Evolutionary conservation across 2,888 invertebrate genomes (phyloP).

Genomic region (Caenorhabditis virilis): DNA sequence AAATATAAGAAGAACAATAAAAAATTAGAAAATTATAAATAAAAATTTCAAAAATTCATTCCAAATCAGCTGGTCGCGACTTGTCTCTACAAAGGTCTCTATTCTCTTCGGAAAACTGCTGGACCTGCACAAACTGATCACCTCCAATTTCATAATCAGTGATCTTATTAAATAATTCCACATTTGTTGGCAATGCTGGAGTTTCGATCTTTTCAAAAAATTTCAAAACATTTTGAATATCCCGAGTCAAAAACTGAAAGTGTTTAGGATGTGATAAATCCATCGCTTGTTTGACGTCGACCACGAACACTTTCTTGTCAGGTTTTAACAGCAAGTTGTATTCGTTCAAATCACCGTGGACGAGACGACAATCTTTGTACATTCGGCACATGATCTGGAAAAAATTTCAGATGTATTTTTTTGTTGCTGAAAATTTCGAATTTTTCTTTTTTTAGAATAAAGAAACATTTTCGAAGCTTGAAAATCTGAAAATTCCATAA

Average conservation of each 20-base stretch:
- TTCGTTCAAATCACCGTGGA: slow-evolving; percentile 76
- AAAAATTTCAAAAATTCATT: too few relatives aligned
- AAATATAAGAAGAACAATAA: too few relatives aligned
- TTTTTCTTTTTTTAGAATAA: not conserved
- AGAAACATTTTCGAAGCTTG: not conserved
- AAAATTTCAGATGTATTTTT: not conserved
- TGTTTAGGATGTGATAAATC: slow-evolving; percentile 74
- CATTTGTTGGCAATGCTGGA: slow-evolving; percentile 73
- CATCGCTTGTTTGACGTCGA: slow-evolving; percentile 76
- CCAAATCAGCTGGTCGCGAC: slow-evolving; percentile 58
- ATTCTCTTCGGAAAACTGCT: slow-evolving; percentile 62
- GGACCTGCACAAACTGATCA: slow-evolving; percentile 80
- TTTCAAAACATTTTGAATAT: slow-evolving; percentile 70
- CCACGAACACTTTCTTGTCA: slow-evolving; percentile 69
- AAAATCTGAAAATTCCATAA: too few relatives aligned
- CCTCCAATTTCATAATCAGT: slow-evolving; percentile 81
- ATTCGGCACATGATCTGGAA: slow-evolving; percentile 72
- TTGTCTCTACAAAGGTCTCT: slow-evolving; percentile 58
- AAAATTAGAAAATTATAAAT: too few relatives aligned
- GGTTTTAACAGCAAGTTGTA: slow-evolving; percentile 75
- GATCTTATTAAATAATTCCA: slow-evolving; percentile 79
- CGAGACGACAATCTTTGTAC: slow-evolving; percentile 73
- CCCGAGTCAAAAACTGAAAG: slow-evolving; percentile 72
- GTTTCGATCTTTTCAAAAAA: slow-evolving; percentile 60
- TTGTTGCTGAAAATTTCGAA: slow-evolving; percentile 7